Evolutionary conservation across 64 coral and sea anemone species (phyloP).

Genomic region (Anthopleura sola): DNA sequence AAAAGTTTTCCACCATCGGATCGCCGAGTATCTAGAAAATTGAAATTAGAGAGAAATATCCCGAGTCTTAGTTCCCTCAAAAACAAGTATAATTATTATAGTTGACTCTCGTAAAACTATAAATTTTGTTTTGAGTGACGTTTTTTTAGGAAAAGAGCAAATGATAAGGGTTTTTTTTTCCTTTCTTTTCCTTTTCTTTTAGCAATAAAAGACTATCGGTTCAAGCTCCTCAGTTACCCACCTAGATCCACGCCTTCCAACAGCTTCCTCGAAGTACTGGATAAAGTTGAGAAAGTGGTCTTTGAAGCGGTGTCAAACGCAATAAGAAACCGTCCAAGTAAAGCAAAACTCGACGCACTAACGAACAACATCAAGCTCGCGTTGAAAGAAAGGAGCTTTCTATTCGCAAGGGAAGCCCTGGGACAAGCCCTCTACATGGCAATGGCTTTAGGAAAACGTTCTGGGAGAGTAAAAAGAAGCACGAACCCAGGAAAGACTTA

Average conservation of each 20-base stretch:
- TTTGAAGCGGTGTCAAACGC: conserved; percentile 39
- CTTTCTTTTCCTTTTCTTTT: not conserved
- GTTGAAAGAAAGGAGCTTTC: conserved; percentile 28
- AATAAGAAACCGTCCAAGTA: conserved; percentile 27
- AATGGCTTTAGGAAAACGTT: not conserved
- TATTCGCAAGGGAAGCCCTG: conserved; percentile 50
- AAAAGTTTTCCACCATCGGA: no score
- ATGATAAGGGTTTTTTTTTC: not conserved
- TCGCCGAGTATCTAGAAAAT: no score
- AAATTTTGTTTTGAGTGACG: no score
- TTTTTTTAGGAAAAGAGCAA: no score
- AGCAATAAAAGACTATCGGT: not conserved
- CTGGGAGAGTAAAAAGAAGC: not conserved
- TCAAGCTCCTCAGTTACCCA: not conserved
- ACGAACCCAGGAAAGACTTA: conserved; percentile 6
- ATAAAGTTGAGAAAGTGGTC: conserved; percentile 57
- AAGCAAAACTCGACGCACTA: conserved; percentile 5
- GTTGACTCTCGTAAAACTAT: no score
- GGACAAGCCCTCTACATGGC: conserved; percentile 47
- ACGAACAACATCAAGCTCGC: conserved; percentile 61
- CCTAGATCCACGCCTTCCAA: conserved; percentile 42
- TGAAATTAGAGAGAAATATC: no score
- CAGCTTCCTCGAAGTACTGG: conserved; percentile 58
- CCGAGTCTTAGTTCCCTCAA: no score
- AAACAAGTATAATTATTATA: no score